Evolutionary conservation across 2,888 invertebrate species (phyloP), one percentile per base, ranked within the genome.

Genomic region (Belgica antarctica): DNA sequence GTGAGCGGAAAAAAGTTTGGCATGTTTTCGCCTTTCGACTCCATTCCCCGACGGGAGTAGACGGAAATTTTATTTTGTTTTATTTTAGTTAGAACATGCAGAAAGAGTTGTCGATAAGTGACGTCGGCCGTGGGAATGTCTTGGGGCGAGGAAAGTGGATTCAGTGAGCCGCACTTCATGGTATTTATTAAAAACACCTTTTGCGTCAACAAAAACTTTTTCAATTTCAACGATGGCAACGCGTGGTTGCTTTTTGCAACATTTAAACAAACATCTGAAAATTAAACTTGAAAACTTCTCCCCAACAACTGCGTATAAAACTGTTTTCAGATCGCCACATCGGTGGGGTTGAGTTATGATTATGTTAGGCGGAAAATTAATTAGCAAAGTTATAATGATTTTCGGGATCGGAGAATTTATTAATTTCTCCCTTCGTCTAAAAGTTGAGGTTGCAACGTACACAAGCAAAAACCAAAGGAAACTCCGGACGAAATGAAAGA

Each of bases 311-410:
- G n/a, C n/a, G n/a, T n/a, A n/a, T n/a, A n/a, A n/a, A n/a, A n/a
- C n/a, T n/a, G n/a, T n/a, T n/a, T n/a, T n/a, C n/a, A n/a, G n/a
- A n/a, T n/a, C n/a, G n/a, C n/a, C n/a, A n/a, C n/a, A n/a, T n/a
- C n/a, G n/a, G n/a, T 5, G 41, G 15, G 41, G 15, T 41, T 41
- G 41, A 41, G 15, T n/a, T 41, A 41, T 41, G 41, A 41, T 41
- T 41, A 41, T 41, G 41, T 41, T 41, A 41, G 65, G 41, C 46
- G 65, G 41, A 68, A 68, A 68, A 68, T 68, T 68, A 68, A 68
- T 68, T 68, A 68, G 28, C 57, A 28, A 68, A 68, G 52, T 68
- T 66, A 27, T 68, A 68, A 68, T 46, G 68, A 57, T 68, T 68
- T 68, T 17, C 25, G 59, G 24, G 59, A 15, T 24, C 59, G 59